These are phyloP conservation scores for Steinernema carpocapsae DNA, from an alignment of 2,888 invertebrate genomes.

Conservation along the genomic window DNA sequence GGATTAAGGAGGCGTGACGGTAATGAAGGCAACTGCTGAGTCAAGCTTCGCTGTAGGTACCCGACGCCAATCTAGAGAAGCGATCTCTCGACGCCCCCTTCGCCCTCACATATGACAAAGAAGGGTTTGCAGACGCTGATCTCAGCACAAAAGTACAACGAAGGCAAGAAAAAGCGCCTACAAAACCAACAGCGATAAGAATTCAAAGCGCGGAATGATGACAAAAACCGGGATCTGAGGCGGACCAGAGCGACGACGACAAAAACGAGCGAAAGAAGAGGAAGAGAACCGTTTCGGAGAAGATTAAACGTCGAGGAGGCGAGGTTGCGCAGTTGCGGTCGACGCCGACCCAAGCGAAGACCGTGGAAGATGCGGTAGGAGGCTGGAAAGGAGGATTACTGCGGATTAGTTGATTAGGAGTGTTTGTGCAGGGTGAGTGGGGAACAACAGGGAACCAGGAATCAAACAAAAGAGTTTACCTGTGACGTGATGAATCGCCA, in stretches of 20 bases:
- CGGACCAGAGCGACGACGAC: background rate
- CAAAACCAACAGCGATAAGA: background rate
- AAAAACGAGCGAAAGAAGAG: background rate
- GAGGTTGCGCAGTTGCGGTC: conserved; percentile 20
- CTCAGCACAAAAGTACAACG: too few species aligned
- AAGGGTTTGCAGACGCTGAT: too few species aligned
- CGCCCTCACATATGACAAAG: too few species aligned
- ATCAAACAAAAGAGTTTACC: background rate
- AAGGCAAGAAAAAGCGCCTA: too few species aligned
- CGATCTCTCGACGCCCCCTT: too few species aligned
- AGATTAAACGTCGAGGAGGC: conserved; percentile 29
- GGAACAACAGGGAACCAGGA: background rate
- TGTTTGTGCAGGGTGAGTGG: conserved; percentile 6
- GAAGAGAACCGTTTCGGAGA: conserved; percentile 22
- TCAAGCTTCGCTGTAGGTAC: too few species aligned
- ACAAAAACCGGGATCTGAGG: background rate
- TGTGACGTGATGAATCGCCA: conserved; percentile 19
- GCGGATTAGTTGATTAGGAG: conserved; percentile 26
- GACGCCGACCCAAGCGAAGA: background rate
- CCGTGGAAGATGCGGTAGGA: conserved; percentile 27
- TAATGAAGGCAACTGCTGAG: background rate
- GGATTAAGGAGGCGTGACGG: background rate
- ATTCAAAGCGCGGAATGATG: background rate
- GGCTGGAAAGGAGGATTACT: conserved; percentile 30
- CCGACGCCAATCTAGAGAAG: too few species aligned